These are phyloP conservation scores for Podiceps cristatus DNA, from an alignment of 2,113 vertebrate species.

Conservation along the genomic window DNA sequence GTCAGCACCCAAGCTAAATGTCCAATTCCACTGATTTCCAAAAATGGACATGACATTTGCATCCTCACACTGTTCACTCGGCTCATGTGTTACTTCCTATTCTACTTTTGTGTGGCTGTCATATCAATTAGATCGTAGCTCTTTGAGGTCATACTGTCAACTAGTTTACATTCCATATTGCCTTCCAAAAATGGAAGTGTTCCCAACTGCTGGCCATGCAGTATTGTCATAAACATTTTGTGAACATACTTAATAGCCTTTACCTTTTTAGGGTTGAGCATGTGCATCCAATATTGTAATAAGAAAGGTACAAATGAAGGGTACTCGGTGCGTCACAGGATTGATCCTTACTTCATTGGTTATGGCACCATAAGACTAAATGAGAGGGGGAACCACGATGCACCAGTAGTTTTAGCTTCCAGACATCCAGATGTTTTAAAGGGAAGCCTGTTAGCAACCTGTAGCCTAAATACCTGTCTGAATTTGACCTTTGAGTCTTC, in stretches of 20 bases:
- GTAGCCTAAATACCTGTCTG: neutral
- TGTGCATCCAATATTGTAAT: neutral
- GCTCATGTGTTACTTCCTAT: neutral
- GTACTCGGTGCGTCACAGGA: neutral
- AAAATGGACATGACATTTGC: neutral
- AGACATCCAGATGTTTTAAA: neutral
- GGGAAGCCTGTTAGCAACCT: neutral
- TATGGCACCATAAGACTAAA: neutral
- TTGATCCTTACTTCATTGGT: neutral
- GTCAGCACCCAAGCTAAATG: neutral
- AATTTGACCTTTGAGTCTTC: neutral
- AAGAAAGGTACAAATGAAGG: neutral
- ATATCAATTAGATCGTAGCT: neutral
- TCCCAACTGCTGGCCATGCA: neutral
- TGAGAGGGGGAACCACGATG: neutral
- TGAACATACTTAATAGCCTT: neutral
- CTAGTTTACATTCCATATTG: neutral
- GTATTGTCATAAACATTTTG: neutral
- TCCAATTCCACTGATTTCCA: neutral
- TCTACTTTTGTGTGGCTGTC: neutral
- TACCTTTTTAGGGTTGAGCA: neutral
- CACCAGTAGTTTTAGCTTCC: neutral
- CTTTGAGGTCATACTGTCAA: neutral
- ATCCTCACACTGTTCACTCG: neutral
- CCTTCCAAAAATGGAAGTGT: neutral